Percentiles rank a stretch among this genome's conserved stretches.
phyloP scores from a whole-genome alignment of 2,888 invertebrate genomes.

The Stenchaetothrips biformis region DNA sequence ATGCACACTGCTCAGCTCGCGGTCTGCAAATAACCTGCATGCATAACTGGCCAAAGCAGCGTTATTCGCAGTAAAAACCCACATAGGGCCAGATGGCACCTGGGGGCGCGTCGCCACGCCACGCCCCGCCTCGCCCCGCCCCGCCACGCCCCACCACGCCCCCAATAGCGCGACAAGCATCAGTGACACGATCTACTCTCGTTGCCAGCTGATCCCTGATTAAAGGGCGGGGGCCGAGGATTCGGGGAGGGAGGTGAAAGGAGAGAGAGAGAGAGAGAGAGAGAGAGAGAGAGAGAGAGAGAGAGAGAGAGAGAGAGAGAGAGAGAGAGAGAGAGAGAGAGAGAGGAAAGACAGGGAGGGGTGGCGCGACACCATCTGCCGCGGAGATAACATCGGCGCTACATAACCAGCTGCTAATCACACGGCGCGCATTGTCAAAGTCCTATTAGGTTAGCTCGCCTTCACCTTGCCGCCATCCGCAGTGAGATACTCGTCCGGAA shows the following conservation, averaged over 20 bases:
- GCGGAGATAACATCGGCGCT: neutral
- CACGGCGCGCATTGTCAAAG: neutral
- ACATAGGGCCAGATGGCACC: too few species aligned
- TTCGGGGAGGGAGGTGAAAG: neutral
- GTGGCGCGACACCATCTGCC: neutral
- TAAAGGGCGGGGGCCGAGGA: neutral
- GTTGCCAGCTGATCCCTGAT: slow-evolving; percentile 19
- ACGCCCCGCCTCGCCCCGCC: neutral
- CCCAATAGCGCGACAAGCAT: neutral
- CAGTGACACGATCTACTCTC: slow-evolving; percentile 12
- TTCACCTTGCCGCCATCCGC: neutral
- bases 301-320: slow-evolving; percentile 1
- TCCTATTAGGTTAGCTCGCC: neutral
- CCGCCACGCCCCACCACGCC: neutral
- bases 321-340: neutral
- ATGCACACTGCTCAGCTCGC: too few species aligned
- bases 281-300: slow-evolving; percentile 1
- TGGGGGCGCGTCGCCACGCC: too few species aligned
- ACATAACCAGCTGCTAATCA: slow-evolving; percentile 24
- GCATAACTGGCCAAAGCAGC: too few species aligned
- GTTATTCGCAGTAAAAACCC: too few species aligned
- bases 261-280: slow-evolving; percentile 2
- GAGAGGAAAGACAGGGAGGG: neutral
- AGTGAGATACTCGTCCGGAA: too few species aligned
- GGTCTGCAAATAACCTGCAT: too few species aligned